Conservation (phyloP, 2,797 vertebrate species). For the Scyliorhinus canicula region DNA sequence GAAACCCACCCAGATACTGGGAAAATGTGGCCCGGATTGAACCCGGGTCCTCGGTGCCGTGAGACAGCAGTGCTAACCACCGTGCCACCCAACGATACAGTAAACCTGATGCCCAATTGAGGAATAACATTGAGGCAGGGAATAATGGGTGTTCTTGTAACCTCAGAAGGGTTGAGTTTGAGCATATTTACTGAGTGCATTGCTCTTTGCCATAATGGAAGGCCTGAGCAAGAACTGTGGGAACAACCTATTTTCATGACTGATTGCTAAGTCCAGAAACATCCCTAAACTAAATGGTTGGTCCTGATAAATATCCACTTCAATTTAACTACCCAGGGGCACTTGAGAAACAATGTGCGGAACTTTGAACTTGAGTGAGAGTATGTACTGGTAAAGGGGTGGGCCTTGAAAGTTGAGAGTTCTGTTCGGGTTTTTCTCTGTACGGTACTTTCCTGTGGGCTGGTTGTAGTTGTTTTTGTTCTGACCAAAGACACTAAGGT, state of each 20-base stretch:
- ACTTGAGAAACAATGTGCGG: background rate
- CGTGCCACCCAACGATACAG: too few species aligned
- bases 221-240: background rate
- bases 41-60: too few species aligned
- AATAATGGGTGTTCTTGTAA: background rate
- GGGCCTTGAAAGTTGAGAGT: background rate
- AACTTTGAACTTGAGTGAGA: background rate
- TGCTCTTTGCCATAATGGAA: background rate
- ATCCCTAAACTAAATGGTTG: background rate
- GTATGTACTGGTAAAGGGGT: background rate
- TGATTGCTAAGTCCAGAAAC: background rate
- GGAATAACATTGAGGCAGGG: background rate
- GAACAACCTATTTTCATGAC: background rate
- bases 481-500: background rate
- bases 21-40: too few species aligned
- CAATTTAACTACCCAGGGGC: background rate
- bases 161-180: background rate
- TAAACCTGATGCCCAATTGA: too few species aligned
- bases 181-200: background rate
- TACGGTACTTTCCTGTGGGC: too few species aligned
- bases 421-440: background rate
- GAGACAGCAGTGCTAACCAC: too few species aligned
- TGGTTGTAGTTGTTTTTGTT: too few species aligned
- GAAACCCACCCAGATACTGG: too few species aligned
- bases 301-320: background rate